Evolutionary conservation across 2,797 vertebrate species (phyloP), one percentile per base, ranked within the genome.

Genomic region (Argentina silus): DNA sequence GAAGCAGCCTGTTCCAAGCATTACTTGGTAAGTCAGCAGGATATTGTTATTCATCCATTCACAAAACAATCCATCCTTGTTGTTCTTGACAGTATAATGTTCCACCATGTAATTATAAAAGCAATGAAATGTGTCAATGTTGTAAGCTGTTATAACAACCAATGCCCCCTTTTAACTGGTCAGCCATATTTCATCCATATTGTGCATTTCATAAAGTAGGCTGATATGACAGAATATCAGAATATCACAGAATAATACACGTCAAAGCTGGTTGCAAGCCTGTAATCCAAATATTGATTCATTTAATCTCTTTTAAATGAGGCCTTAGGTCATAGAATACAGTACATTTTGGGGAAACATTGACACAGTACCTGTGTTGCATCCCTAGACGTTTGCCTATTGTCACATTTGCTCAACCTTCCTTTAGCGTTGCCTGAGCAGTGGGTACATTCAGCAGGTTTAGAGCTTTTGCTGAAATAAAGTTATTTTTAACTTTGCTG

Each of bases 1-100:
- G 93, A 86, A 99, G 96, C 93, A 96, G 95, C 87, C 94, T 99
- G 83, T 99, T 99, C 89, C 95, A 96, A 89, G 97, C 97, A 61
- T 93, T 99, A 86, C 93, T 99, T 74, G 97, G 97, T 99, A 94
- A 93, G 97, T 94, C 77, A 65, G 2, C 14, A 45, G 55, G 60
- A 8, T 55, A 21, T 57, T 57, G 17, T 17, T 19, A 11, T 57
- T 9, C 17, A 57, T 10, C 9, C 17, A 57, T 21, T 57, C 9
- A 57, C 21, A 10, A 3, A 10, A 57, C 0, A 57, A 57, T 57
- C 19, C 19, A 57, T 57, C 21, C 17, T 57, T 21, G 19, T 57
- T 57, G 19, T 57, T 53, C 15, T 17, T 53, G 14, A 7, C 51
- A 53, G 15, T 15, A 17, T 6, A 15, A 53, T 50, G 27, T 36